Base-by-base conservation (phyloP, 2,888 invertebrate genomes). In the Nasonovia ribisnigri region DNA sequence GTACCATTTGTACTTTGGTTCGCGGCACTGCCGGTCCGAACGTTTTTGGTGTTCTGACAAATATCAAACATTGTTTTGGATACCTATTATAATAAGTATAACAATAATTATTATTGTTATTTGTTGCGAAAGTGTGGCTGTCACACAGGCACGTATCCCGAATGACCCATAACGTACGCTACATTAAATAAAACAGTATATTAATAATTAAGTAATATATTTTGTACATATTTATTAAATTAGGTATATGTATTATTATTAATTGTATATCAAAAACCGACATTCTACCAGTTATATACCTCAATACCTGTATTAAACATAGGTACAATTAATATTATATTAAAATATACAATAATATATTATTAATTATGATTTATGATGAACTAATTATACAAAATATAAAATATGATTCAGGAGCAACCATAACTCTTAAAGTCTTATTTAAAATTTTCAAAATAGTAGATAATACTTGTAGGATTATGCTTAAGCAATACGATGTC, bases 1-100 rank as follows among this genome's bases (percentile, higher is more conserved):
- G n/a, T 67, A 67, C n/a, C n/a, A n/a, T 67, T 67, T 67, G 67
- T 60, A 60, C n/a, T 60, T 60, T 60, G 60, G n/a, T 67, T 67
- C 16, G 6, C 5, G n/a, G 16, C n/a, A 67, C n/a, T 1, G n/a
- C n/a, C 67, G 67, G 16, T 20, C 16, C 67, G 4, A n/a, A 67
- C n/a, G 10, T 67, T 67, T 16, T 16, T n/a, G 16, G 16, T 67
- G 36, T 67, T 36, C 13, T 67, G n/a, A 67, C 13, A 4, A 67
- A 67, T 1, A 16, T 16, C 67, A 67, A 67, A 67, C 5, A 16
- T 16, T n/a, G n/a, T 67, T 67, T n/a, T n/a, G 5, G n/a, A n/a
- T n/a, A n/a, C n/a, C n/a, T 36, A 24, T 20, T 20, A 67, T 5
- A n/a, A 67, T 46, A 46, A 46, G 0, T 46, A 46, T 46, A 46